Evolutionary conservation across 2,888 invertebrate species (phyloP), one percentile per base, ranked within the genome.

Genomic region (Leucania comma): DNA sequence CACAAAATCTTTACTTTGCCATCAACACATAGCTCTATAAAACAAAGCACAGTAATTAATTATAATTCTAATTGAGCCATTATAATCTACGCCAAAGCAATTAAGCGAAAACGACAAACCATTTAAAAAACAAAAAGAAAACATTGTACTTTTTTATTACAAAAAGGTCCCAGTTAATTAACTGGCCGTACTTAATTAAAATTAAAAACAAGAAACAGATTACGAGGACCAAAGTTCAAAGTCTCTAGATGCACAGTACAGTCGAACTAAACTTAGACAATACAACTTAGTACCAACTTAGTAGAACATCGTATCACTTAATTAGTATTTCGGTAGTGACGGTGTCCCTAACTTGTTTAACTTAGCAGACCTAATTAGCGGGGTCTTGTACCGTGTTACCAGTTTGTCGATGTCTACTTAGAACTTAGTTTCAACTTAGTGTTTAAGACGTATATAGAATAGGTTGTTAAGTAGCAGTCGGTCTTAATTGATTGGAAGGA

Each of bases 321-420:
- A 93, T 93, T 91, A 92, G 92, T 88, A 87, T 86, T 86, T 87
- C 70, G 70, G 86, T 87, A 83, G 79, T 83, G 83, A 84, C 82
- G 84, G 78, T 86, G 85, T 86, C 46, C 85, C 88, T 87, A 91
- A 90, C 89, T 92, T 90, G 91, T 88, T 90, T 82, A 93, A 93
- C 91, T 94, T 91, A 89, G 89, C 88, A 91, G 90, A 92, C 87
- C 91, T 93, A 93, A 93, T 94, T 93, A 94, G 92, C 80, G 71
- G 63, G 60, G 86, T 80, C 89, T 89, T 89, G 89, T 86, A 69
- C 63, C 61, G 63, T 82, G 68, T 67, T 64, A 66, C 64, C 14
- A 32, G 61, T 62, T 62, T 67, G 65, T 66, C 61, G 72, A 20
- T 58, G 46, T 68, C 32, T 72, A 59, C 20, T 48, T 64, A 46